Base-by-base conservation (phyloP, 2,797 vertebrate genomes). In the Pachyuromys duprasi region DNA sequence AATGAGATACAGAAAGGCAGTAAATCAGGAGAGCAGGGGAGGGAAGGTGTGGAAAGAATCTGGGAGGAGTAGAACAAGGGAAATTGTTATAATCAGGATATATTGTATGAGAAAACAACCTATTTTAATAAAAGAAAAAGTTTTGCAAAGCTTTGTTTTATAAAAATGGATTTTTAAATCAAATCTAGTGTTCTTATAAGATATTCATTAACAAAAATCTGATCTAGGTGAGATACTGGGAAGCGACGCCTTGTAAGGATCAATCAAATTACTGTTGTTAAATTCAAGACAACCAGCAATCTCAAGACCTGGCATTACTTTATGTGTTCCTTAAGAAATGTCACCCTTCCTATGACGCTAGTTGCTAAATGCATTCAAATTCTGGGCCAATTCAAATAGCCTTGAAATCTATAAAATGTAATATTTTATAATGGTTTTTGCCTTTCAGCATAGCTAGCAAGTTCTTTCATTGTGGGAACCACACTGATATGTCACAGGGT, bases 371-470 rank as follows among this genome's bases (percentile, higher is more conserved):
- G 31, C 26, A 91, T 69, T 83, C 39, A 75, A 76, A 95, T 12
- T 75, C 90, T 26, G 70, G 70, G 36, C 36, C 93, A 89, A 80
- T 86, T 97, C 92, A 86, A 94, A 95, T 8, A 78, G 24, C 86
- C 22, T 87, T 90, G 0, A 75, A 93, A 84, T 86, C 39, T 92
- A 86, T 93, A 67, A 96, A 94, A 92, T 65, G 82, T 20, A 86
- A 28, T 95, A 91, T 55, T 95, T 96, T 88, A 72, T 82, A 96
- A 87, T 65, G 18, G 82, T 28, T 86, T 62, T 86, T 62, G 4
- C 31, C 39, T 92, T 87, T 95, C 80, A 94, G 86, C 45, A 28
- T 90, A 94, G 39, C 70, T 49, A 95, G 45, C 65, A 90, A 72
- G 33, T n/a, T 89, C 14, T 74, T 15, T 78, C 62, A 72, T 22